Conservation (phyloP, 2,797 vertebrate species). For the Tangara arthus region DNA sequence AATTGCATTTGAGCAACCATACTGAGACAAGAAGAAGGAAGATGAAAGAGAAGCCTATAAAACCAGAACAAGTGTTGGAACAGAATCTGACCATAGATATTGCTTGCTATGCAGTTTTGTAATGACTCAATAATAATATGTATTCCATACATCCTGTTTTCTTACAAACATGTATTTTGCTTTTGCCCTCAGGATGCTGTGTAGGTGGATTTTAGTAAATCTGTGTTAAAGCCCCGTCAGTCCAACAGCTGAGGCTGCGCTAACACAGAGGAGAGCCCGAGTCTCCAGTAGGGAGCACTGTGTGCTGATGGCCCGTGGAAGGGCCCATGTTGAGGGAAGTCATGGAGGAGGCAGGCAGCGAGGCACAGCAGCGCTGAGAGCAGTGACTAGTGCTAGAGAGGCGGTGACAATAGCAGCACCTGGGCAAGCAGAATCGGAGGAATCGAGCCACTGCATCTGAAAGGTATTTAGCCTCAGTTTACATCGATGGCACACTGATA, state of each 20-base stretch:
- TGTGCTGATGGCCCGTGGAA: neutral
- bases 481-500: accelerated
- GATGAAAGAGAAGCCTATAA: neutral
- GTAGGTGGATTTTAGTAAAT: neutral
- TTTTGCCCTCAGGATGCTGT: neutral
- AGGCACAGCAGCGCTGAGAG: neutral
- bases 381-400: neutral
- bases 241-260: neutral
- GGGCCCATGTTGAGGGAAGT: neutral
- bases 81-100: neutral
- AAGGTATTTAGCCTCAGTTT: neutral
- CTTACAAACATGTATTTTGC: neutral
- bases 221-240: neutral
- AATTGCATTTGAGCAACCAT: neutral
- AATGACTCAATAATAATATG: neutral
- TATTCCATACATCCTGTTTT: neutral
- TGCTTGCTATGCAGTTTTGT: neutral
- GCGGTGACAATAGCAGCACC: neutral
- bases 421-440: neutral
- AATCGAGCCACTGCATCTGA: neutral
- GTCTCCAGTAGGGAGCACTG: neutral
- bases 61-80: neutral
- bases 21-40: neutral
- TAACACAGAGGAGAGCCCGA: neutral
- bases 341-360: neutral